These are phyloP conservation scores for Typhlichthys subterraneus DNA, from an alignment of 2,797 vertebrate species.

Conservation along the genomic window DNA sequence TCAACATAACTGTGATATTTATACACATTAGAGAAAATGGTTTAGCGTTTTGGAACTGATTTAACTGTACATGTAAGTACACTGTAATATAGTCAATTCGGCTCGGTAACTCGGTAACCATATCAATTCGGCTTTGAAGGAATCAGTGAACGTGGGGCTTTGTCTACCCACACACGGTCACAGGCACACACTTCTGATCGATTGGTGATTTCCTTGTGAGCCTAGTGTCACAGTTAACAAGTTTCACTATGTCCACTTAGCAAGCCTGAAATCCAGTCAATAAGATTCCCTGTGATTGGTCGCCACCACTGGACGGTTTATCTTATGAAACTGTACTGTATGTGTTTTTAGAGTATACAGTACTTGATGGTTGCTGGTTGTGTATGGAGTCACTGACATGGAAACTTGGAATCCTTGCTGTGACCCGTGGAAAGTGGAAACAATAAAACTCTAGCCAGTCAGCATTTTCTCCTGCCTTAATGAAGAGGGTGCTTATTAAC, in stretches of 20 bases:
- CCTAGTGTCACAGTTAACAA: constrained; percentile 24
- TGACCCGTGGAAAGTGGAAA: neutral
- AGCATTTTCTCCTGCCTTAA: neutral
- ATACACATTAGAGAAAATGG: no score
- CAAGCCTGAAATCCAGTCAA: constrained; percentile 42
- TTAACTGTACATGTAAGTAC: no score
- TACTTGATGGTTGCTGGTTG: constrained; percentile 16
- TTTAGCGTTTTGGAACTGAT: no score
- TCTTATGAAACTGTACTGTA: constrained; percentile 9
- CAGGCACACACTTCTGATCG: neutral
- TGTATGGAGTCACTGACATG: constrained; percentile 10
- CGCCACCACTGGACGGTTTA: constrained; percentile 13
- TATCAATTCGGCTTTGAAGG: no score
- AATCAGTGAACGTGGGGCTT: neutral
- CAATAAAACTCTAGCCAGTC: neutral
- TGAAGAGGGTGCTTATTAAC: neutral
- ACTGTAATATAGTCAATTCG: no score
- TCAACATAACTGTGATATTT: no score
- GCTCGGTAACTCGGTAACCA: no score
- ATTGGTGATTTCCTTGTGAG: constrained; percentile 28
- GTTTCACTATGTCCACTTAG: constrained; percentile 47
- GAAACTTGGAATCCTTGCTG: neutral
- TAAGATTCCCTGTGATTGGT: constrained; percentile 11
- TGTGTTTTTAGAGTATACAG: constrained; percentile 1
- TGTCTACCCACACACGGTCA: neutral